Evolutionary conservation across 2,888 invertebrate species (phyloP).

Genomic region (Chelonus formosanus): DNA sequence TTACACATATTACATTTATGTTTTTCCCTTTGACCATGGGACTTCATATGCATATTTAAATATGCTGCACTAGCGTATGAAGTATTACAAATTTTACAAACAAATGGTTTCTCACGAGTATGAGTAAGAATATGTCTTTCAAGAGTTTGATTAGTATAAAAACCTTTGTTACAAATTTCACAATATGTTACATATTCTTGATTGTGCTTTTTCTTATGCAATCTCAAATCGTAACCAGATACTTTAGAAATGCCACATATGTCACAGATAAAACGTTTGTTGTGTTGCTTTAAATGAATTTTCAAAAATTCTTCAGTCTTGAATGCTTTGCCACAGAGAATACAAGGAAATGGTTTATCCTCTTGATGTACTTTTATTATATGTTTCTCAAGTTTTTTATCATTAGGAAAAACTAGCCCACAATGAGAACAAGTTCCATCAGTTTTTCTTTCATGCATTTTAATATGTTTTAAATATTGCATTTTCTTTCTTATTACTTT

Average conservation of each 20-base stretch:
- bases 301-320: conserved; percentile 67
- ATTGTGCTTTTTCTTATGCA: conserved; percentile 69
- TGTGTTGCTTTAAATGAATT: conserved; percentile 69
- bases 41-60: conserved; percentile 68
- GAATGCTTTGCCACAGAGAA: conserved; percentile 68
- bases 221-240: conserved; percentile 52
- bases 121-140: conserved; percentile 65
- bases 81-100: conserved; percentile 66
- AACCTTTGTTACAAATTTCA: conserved; percentile 66
- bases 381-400: conserved; percentile 66
- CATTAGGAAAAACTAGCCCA: conserved; percentile 66
- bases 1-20: conserved; percentile 62
- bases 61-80: conserved; percentile 68
- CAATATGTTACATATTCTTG: conserved; percentile 68
- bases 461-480: conserved; percentile 33
- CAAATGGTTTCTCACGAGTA: conserved; percentile 64
- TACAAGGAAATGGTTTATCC: conserved; percentile 68
- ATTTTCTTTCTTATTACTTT: conserved; percentile 42
- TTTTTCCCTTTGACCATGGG: conserved; percentile 59
- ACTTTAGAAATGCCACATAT: conserved; percentile 56
- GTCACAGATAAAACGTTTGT: conserved; percentile 55
- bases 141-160: conserved; percentile 67
- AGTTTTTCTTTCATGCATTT: conserved; percentile 47
- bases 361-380: conserved; percentile 68
- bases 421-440: conserved; percentile 65